phyloP scores from a whole-genome alignment of 2,113 vertebrate species.

The Dendrocopos noguchii region DNA sequence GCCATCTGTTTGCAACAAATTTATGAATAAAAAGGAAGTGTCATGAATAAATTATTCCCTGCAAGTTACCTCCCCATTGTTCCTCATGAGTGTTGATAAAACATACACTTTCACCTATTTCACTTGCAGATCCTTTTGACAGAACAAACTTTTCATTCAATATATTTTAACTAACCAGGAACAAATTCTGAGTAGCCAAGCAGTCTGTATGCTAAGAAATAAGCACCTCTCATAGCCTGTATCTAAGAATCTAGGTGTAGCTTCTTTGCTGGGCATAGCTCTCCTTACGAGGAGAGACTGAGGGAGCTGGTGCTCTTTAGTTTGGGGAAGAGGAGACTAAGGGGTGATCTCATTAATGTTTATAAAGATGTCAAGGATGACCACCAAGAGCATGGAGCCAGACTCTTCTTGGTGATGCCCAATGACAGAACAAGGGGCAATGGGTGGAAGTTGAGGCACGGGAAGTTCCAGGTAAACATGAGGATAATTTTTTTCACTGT shows the following conservation, averaged over 20 bases:
- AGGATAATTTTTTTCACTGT: no score
- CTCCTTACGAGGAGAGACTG: no score
- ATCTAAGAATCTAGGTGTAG: not conserved
- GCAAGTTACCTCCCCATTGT: not conserved
- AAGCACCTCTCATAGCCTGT: not conserved
- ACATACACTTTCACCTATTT: not conserved
- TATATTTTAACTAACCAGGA: not conserved
- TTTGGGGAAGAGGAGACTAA: no score
- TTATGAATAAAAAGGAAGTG: slow-evolving; percentile 7
- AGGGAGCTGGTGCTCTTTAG: no score
- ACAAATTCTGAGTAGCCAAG: not conserved
- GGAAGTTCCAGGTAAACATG: no score
- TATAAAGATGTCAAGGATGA: no score
- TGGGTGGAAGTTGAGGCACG: no score
- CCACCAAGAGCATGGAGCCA: no score
- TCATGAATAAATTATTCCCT: slow-evolving; percentile 42
- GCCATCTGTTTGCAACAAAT: slow-evolving; percentile 18
- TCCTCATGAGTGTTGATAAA: slow-evolving; percentile 1
- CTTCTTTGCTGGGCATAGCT: slow-evolving; percentile 8
- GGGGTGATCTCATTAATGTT: no score
- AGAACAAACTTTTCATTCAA: not conserved
- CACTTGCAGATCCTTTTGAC: slow-evolving; percentile 18
- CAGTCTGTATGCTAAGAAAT: not conserved
- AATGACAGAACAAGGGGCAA: no score
- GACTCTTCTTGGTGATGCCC: no score